Percentiles rank a stretch among this genome's conserved stretches.
Evolutionary conservation across 1,140 invertebrate species (phyloP).

Genomic region (Macrosteles quadrilineatus): DNA sequence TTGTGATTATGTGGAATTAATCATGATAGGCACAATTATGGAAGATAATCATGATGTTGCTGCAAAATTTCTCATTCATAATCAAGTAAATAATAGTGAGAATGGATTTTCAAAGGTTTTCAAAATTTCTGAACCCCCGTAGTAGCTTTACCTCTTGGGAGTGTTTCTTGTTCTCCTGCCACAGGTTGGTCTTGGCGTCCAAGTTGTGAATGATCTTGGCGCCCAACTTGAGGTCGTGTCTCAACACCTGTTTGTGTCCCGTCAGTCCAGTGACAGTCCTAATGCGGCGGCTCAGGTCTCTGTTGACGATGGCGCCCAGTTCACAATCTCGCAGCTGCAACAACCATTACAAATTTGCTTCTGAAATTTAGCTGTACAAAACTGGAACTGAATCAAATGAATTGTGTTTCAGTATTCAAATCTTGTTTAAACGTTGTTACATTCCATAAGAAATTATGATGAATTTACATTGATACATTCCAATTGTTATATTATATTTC

Average conservation of each 20-base stretch:
- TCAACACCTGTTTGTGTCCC: slow-evolving; percentile 85
- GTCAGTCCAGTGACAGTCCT: slow-evolving; percentile 92
- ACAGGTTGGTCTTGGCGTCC: slow-evolving; percentile 81
- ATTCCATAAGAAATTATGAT: no score
- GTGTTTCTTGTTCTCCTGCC: slow-evolving; percentile 57
- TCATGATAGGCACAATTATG: no score
- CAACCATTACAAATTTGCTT: not conserved
- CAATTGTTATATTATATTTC: no score
- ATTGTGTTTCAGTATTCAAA: no score
- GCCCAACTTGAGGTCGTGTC: slow-evolving; percentile 90
- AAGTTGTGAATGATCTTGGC: slow-evolving; percentile 95
- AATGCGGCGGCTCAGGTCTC: slow-evolving; percentile 90
- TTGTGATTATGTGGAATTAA: no score
- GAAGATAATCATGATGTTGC: no score
- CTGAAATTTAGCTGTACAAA: not conserved
- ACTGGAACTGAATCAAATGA: not conserved
- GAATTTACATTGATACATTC: no score
- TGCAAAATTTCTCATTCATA: no score
- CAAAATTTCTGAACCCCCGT: no score
- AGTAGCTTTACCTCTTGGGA: slow-evolving; percentile 47
- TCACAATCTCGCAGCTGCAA: slow-evolving; percentile 78
- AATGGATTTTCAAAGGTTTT: no score
- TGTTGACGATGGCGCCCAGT: slow-evolving; percentile 91
- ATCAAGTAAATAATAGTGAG: no score
- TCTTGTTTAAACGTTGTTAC: no score